Base-by-base conservation (phyloP, 2,797 vertebrate species). In the Coregonus sp. region DNA sequence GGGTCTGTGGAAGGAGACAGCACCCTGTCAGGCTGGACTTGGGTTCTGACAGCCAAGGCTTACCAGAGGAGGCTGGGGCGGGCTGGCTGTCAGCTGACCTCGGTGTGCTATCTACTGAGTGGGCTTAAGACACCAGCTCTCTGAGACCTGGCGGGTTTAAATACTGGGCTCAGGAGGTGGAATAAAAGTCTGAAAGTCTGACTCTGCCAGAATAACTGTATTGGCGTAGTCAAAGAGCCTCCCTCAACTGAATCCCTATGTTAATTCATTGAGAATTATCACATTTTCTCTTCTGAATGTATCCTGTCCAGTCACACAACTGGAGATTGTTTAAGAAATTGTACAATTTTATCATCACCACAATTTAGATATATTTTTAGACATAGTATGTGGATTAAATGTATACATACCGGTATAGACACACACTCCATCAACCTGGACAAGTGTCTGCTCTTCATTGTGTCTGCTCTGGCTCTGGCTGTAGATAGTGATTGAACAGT, bases 91-190 rank as follows among this genome's bases (percentile, higher is more conserved):
- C 70, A 68, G 80, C 73, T 83, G 88, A 88, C 86, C 85, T 88
- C 86, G 75, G 78, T 78, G 54, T 81, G 78, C 81, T 76, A 78
- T 78, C 82, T 85, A 83, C 75, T 78, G 72, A 83, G 67, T 70
- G 81, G 73, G 75, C 69, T 86, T 82, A 80, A 80, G 75, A 78
- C 76, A 78, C 72, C 77, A 52, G 11, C 70, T 72, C 25, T 15
- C 6, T 12, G 40, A 72, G 50, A 29, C 70, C 47, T 11, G 40
- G 40, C 16, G 20, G 25, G 59, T 9, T 2, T 25, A 16, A 29
- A 47, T 20, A 5, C 12, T 20, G n/a, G 14, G 70, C 25, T 51
- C 2, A 63, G 59, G 59, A 63, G 59, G 59, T 63, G 9, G n/a
- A 63, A 63, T 63, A 25, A 1, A 29, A 63, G 29, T 25, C 59